Percentiles rank a stretch among this genome's conserved stretches.
Conservation (phyloP, 2,888 invertebrate genomes). For the Perdita meconis region DNA sequence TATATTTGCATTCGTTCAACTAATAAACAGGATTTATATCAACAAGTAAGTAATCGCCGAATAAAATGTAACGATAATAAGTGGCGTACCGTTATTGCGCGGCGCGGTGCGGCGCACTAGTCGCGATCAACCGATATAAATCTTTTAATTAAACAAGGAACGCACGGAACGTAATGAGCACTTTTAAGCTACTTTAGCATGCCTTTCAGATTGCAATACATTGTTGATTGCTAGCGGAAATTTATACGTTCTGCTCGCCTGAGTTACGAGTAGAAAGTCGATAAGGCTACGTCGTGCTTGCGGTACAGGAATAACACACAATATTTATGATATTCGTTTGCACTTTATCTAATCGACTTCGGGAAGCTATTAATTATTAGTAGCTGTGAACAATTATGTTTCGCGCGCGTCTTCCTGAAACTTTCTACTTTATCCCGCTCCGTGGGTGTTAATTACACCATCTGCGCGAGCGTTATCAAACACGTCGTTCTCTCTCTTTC, state of each 20-base stretch:
- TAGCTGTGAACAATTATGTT: constrained; percentile 75
- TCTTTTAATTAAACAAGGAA: constrained; percentile 17
- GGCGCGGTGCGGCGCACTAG: constrained; percentile 4
- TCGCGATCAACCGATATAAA: background rate
- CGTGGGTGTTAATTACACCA: constrained; percentile 17
- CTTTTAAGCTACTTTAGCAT: constrained; percentile 19
- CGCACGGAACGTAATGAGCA: constrained; percentile 4
- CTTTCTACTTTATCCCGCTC: constrained; percentile 54
- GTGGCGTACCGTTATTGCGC: background rate
- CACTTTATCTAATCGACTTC: constrained; percentile 74
- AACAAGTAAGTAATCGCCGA: constrained; percentile 2
- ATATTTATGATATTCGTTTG: constrained; percentile 70
- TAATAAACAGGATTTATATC: background rate
- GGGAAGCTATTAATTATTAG: constrained; percentile 75
- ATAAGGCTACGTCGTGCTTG: constrained; percentile 61
- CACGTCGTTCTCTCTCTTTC: background rate
- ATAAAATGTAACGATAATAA: constrained; percentile 9
- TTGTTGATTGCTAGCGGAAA: constrained; percentile 66
- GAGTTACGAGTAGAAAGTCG: constrained; percentile 72
- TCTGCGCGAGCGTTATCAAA: no score
- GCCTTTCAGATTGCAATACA: constrained; percentile 37
- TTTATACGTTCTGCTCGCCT: constrained; percentile 61
- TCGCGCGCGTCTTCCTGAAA: constrained; percentile 66
- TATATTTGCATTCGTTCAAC: background rate
- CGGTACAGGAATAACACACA: constrained; percentile 54